Evolutionary conservation across 2,888 invertebrate genomes (phyloP).

Genomic region (Cheilosia vernalis): DNA sequence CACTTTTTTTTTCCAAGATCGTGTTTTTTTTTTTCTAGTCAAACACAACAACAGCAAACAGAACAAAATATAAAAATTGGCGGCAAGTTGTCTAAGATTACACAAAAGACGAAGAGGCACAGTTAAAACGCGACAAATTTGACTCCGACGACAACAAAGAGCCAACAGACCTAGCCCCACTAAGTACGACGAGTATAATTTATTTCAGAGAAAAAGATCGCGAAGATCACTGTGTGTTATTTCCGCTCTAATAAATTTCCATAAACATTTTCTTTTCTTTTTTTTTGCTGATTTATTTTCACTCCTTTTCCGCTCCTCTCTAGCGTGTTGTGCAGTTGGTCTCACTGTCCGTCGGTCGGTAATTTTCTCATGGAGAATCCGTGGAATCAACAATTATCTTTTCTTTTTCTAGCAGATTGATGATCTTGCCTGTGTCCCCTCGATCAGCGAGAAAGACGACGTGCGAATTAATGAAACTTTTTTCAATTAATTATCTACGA

Average conservation of each 20-base stretch:
- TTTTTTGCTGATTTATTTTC: constrained; percentile 50
- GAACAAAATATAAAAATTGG: constrained; percentile 36
- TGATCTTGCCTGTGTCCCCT: constrained; percentile 18
- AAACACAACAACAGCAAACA: constrained; percentile 7
- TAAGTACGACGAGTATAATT: constrained; percentile 26
- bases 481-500: constrained; percentile 31
- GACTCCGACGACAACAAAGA: constrained; percentile 21
- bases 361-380: constrained; percentile 20
- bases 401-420: constrained; percentile 5
- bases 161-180: constrained; percentile 8
- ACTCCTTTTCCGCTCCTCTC: constrained; percentile 41
- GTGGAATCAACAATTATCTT: constrained; percentile 22
- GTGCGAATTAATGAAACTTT: constrained; percentile 41
- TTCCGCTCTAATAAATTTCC: constrained; percentile 75
- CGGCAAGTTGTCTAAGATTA: constrained; percentile 58
- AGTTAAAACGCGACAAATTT: constrained; percentile 20
- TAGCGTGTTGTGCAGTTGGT: background rate
- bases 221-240: constrained; percentile 68
- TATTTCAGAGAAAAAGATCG: constrained; percentile 59
- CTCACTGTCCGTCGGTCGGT: constrained; percentile 6
- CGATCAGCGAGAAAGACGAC: constrained; percentile 10
- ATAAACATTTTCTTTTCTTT: constrained; percentile 62
- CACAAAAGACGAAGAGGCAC: constrained; percentile 13
- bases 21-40: constrained; percentile 9
- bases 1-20: no score